A percentile compares a stretch with the other conserved stretches of the same genome.
Conservation (phyloP, 2,113 vertebrate genomes). For the Centropristis striata region DNA sequence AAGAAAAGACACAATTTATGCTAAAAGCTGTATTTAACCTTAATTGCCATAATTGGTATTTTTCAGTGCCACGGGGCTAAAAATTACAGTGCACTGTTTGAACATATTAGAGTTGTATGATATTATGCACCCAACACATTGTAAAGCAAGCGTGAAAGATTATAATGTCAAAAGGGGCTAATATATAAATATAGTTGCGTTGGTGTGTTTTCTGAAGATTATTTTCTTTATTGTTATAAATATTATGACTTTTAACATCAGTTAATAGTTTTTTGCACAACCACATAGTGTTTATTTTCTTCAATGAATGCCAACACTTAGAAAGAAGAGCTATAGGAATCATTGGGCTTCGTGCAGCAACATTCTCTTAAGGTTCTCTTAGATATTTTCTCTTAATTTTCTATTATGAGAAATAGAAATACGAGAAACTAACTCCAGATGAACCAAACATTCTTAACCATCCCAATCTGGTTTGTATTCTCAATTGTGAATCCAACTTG, state of each 20-base stretch:
- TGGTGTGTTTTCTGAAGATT: conserved; percentile 14
- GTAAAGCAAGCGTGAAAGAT: conserved; percentile 41
- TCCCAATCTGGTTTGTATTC: too few relatives aligned
- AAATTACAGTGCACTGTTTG: conserved; percentile 70
- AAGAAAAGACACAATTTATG: conserved; percentile 68
- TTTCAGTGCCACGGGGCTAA: conserved; percentile 64
- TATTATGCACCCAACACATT: conserved; percentile 52
- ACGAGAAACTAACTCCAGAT: too few relatives aligned
- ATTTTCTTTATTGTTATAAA: conserved; percentile 23
- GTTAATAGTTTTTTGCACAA: not conserved
- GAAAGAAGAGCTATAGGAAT: conserved; percentile 16
- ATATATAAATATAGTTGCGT: conserved; percentile 32
- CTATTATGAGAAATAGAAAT: too few relatives aligned
- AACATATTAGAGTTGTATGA: conserved; percentile 66
- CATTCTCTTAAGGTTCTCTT: too few relatives aligned
- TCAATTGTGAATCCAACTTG: too few relatives aligned
- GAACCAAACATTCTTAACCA: too few relatives aligned
- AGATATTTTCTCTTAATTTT: too few relatives aligned
- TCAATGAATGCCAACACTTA: not conserved
- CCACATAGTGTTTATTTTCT: not conserved
- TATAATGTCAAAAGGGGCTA: conserved; percentile 9
- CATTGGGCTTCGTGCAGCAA: not conserved
- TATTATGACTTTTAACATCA: conserved; percentile 29
- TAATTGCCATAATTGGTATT: conserved; percentile 82
- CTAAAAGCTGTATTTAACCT: conserved; percentile 82